These are phyloP conservation scores for Phalacrocorax pelagicus DNA, from an alignment of 2,113 vertebrate species.

Conservation along the genomic window DNA sequence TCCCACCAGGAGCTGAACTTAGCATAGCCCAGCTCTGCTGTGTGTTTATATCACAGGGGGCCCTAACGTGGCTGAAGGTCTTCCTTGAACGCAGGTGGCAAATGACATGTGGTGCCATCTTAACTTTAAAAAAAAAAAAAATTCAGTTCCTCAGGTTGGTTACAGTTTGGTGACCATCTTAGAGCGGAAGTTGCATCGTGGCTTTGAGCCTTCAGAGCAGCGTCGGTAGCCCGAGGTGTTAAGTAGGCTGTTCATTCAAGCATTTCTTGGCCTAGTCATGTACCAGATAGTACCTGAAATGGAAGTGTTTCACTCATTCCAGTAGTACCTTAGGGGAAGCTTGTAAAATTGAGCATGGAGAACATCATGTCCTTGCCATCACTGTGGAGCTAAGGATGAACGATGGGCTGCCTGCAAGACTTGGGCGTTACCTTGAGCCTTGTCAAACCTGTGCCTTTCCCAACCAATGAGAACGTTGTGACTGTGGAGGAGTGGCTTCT, in stretches of 20 bases:
- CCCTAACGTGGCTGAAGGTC: neutral
- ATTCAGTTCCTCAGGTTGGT: neutral
- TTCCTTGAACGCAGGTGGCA: neutral
- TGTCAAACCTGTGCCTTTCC: neutral
- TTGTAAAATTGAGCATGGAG: accelerated
- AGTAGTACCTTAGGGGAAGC: neutral
- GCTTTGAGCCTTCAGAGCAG: neutral
- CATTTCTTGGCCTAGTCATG: accelerated
- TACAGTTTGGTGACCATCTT: neutral
- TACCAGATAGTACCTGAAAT: neutral
- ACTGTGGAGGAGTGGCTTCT: neutral
- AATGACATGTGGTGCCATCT: neutral
- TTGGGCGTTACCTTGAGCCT: too few relatives aligned
- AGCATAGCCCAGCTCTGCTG: neutral
- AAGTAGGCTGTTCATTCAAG: neutral
- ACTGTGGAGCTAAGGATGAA: neutral
- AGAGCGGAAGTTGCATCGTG: neutral
- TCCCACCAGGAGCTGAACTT: neutral
- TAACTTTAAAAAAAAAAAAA: neutral
- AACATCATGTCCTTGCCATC: neutral
- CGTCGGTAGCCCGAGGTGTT: neutral
- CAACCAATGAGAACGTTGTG: accelerated
- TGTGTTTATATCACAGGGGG: accelerated
- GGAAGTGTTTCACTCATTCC: neutral
- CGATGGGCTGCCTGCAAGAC: neutral